phyloP scores from a whole-genome alignment of 2,113 vertebrate genomes.

The Malaclemys terrapin region DNA sequence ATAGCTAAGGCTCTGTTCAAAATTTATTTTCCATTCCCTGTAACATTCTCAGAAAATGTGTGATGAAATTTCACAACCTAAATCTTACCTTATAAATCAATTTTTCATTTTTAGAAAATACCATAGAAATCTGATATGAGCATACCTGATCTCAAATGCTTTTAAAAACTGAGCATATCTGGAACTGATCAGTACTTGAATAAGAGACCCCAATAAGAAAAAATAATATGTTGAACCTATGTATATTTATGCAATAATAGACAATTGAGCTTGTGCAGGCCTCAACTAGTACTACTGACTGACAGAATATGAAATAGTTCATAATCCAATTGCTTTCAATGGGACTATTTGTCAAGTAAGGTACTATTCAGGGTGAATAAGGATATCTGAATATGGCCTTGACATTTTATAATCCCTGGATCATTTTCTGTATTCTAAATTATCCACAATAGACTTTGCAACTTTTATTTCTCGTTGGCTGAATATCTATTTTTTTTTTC shows the following conservation, averaged over 20 bases:
- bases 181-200: not conserved
- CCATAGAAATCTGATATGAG: not conserved
- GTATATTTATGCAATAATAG: fast-evolving
- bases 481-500: no score
- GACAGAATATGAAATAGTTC: not conserved
- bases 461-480: fast-evolving
- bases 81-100: not conserved
- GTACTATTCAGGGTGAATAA: not conserved
- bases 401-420: not conserved
- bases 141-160: not conserved
- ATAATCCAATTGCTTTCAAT: not conserved
- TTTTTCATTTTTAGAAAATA: not conserved
- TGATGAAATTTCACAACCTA: not conserved
- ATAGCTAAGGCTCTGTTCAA: not conserved
- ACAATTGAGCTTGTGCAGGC: not conserved
- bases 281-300: not conserved
- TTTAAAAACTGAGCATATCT: not conserved
- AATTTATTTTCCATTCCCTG: not conserved
- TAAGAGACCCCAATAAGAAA: not conserved
- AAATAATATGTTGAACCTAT: not conserved
- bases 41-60: not conserved
- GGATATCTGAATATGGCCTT: no score
- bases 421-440: not conserved
- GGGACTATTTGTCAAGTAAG: not conserved
- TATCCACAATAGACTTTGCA: not conserved